Conservation (phyloP, 2,797 vertebrate species). For the Anguilla anguilla region DNA sequence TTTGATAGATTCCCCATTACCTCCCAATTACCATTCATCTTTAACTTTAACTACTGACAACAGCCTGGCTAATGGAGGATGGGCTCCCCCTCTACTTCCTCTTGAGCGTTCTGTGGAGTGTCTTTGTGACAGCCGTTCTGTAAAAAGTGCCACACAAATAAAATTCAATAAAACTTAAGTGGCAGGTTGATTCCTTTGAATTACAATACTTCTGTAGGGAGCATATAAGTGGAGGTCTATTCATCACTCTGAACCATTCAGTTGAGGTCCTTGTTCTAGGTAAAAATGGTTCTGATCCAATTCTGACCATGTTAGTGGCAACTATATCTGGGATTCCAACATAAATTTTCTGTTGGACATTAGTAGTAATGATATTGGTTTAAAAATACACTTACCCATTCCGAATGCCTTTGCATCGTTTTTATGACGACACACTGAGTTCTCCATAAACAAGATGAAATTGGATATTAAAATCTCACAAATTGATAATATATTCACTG, state of each 20-base stretch:
- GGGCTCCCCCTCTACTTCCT: neutral
- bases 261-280: too few relatives aligned
- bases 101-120: neutral
- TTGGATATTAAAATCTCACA: neutral
- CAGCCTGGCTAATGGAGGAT: neutral
- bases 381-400: neutral
- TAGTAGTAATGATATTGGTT: neutral
- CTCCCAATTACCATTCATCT: neutral
- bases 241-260: too few relatives aligned
- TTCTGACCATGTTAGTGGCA: neutral
- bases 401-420: neutral
- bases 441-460: neutral
- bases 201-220: neutral
- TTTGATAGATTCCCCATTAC: neutral
- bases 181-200: neutral
- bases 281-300: neutral
- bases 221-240: neutral
- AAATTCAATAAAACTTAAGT: neutral
- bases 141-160: neutral
- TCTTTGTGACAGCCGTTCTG: neutral
- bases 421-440: neutral
- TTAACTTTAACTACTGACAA: neutral
- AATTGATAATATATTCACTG: neutral
- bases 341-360: neutral
- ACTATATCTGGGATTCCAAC: neutral